Conservation (phyloP, 2,113 vertebrate species). For the Tinamus guttatus region DNA sequence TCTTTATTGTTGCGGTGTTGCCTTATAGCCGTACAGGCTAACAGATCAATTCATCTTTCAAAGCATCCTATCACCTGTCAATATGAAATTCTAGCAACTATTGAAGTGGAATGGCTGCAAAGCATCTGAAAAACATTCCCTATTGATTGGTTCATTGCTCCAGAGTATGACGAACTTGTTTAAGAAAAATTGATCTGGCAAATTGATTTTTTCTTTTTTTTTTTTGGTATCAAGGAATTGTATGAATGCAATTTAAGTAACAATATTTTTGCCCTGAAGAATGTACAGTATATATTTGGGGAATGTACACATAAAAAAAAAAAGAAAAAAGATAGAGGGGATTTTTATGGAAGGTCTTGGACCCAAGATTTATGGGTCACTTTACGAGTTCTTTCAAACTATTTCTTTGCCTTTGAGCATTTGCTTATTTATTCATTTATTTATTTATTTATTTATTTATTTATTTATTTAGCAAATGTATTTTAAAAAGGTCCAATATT, state of each 20-base stretch:
- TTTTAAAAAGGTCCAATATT: background rate
- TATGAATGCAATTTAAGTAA: conserved; percentile 76
- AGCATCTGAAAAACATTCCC: conserved; percentile 77
- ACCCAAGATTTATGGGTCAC: background rate
- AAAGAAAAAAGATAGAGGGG: background rate
- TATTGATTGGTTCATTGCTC: conserved; percentile 78
- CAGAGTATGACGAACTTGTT: conserved; percentile 82
- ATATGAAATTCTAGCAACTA: conserved; percentile 82
- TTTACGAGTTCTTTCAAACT: background rate
- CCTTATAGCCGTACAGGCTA: conserved; percentile 78
- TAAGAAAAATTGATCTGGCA: conserved; percentile 81
- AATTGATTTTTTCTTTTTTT: conserved; percentile 80
- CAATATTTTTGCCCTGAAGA: conserved; percentile 55
- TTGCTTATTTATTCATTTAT: too few relatives aligned
- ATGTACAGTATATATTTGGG: background rate
- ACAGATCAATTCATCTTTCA: conserved; percentile 83
- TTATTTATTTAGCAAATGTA: background rate
- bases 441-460: background rate
- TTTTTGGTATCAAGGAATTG: conserved; percentile 64
- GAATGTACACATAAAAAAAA: background rate
- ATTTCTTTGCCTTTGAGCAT: accelerated
- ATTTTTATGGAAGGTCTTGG: background rate
- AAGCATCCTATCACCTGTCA: conserved; percentile 76
- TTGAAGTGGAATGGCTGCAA: conserved; percentile 73
- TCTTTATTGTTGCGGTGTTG: conserved; percentile 76